Conservation (phyloP, 2,888 invertebrate species). For the Nymphalis c-album region DNA sequence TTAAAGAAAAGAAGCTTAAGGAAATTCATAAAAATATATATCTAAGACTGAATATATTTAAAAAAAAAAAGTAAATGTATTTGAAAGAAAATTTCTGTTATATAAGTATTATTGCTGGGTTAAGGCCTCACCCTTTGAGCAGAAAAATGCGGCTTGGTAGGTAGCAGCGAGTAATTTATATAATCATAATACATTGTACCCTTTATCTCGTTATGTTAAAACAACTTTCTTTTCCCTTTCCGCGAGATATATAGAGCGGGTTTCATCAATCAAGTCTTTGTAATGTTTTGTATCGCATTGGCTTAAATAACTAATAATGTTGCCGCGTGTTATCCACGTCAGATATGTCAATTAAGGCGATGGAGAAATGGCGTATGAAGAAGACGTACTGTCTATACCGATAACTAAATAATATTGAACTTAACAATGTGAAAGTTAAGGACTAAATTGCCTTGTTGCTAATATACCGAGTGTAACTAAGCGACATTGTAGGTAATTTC, state of each 20-base stretch:
- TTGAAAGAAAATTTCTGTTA: no score
- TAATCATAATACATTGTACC: neutral
- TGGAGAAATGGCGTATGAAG: slow-evolving; percentile 18
- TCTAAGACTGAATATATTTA: no score
- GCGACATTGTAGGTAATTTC: neutral
- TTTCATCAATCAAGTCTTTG: slow-evolving; percentile 37
- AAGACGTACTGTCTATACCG: slow-evolving; percentile 10
- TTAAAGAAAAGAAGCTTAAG: neutral
- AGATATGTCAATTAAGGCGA: slow-evolving; percentile 41
- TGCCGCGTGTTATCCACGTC: slow-evolving; percentile 38
- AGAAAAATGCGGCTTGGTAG: no score
- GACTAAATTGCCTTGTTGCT: neutral
- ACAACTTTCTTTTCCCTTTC: slow-evolving; percentile 25
- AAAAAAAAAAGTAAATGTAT: no score
- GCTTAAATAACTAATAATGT: slow-evolving; percentile 37
- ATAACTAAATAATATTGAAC: neutral
- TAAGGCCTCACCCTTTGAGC: no score
- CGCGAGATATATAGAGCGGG: slow-evolving; percentile 24
- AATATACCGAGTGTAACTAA: neutral
- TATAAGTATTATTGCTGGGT: no score
- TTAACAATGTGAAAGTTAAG: neutral
- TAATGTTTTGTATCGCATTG: slow-evolving; percentile 35
- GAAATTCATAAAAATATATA: neutral
- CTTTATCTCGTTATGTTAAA: slow-evolving; percentile 16
- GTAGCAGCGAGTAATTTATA: no score